Conservation (phyloP, 2,113 vertebrate species). For the Pao palembangensis region DNA sequence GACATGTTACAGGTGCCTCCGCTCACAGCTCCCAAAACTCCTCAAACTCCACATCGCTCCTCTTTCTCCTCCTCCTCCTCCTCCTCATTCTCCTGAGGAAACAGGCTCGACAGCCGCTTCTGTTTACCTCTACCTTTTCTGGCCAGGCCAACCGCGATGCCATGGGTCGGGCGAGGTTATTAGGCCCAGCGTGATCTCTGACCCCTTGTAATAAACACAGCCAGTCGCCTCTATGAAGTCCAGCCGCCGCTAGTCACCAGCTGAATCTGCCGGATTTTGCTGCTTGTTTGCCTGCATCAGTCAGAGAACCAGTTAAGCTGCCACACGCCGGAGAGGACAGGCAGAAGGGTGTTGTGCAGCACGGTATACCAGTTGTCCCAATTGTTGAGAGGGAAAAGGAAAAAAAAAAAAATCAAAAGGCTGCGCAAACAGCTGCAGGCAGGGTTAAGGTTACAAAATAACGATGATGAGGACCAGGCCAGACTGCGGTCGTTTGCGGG, state of each 20-base stretch:
- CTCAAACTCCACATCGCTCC: constrained; percentile 29
- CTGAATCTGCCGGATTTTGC: constrained; percentile 68
- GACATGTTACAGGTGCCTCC: constrained; percentile 76
- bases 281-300: constrained; percentile 65
- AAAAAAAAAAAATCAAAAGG: constrained; percentile 57
- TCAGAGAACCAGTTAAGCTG: constrained; percentile 75
- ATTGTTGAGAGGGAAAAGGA: constrained; percentile 59
- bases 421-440: constrained; percentile 70
- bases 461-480: constrained; percentile 70
- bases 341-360: constrained; percentile 53
- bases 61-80: constrained; percentile 7
- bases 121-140: constrained; percentile 30
- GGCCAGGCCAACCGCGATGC: constrained; percentile 46
- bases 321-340: constrained; percentile 68
- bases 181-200: constrained; percentile 62
- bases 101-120: constrained; percentile 48
- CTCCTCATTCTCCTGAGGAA: constrained; percentile 29
- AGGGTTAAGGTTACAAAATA: constrained; percentile 65
- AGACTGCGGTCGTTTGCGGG: constrained; percentile 68
- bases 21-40: constrained; percentile 43
- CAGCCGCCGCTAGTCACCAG: constrained; percentile 56
- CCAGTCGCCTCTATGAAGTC: constrained; percentile 62
- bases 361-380: constrained; percentile 61
- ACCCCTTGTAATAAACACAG: constrained; percentile 72
- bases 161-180: constrained; percentile 54